Evolutionary conservation across 1,140 invertebrate genomes (phyloP), one percentile per base, ranked within the genome.

Genomic region (Thereuonema tuberculata): DNA sequence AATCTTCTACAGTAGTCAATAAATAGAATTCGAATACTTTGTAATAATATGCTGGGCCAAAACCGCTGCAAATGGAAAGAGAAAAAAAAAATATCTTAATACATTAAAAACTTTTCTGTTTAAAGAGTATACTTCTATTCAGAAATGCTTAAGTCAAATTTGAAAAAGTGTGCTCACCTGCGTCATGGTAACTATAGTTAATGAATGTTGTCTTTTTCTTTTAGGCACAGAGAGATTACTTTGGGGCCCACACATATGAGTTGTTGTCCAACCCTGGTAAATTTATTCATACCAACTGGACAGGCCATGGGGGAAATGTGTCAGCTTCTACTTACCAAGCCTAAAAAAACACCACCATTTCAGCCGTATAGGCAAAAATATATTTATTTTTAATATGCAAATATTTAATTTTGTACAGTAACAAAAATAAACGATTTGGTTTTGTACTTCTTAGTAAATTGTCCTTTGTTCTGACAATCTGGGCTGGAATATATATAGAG

Each of bases 201-300:
- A 20, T 50, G 17, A 20, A 50, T 50, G 23, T 37, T 17, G 31
- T 17, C 17, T 37, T 62, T 66, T 66, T 69, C 62, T 76, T 78
- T 25, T 80, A 94, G 82, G 97, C 96, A 0, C 95, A 98, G 74
- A 76, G 97, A 47, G 96, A 99, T 74, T 99, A 96, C 70, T 99
- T 99, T 72, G 97, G 97, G 0, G 96, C 97, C 0, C 97, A 99
- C 72, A 99, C 95, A 0, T 99, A 99, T 68, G 95, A 99, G 73
- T 72, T 97, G 48, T 70, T 94, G 1, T 78, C 76, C 9, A 76
- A 86, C 59, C 94, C 96, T 50, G 94, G 94, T 24, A 83, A 82
- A 63, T 98, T 88, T 74, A 79, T 93, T 1, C 96, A 99, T 70
- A 98, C 95, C 48, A 98, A 99, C 73, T 99, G 96, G 96, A 99